Base-by-base conservation (phyloP, 2,113 vertebrate genomes). In the Cacatua alba region DNA sequence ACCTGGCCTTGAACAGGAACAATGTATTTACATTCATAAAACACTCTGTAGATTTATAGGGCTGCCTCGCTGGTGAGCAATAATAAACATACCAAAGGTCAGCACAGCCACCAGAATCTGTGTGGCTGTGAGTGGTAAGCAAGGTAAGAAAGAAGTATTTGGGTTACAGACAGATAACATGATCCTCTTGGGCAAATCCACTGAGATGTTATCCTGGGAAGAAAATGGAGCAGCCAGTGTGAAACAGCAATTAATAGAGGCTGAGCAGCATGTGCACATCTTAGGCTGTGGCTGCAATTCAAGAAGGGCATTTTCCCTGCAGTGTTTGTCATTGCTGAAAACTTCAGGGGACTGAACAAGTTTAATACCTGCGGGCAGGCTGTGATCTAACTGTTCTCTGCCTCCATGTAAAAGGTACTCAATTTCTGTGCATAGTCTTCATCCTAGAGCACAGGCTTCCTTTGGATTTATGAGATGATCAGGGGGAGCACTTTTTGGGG, bases 71-170 rank as follows among this genome's bases (percentile, higher is more conserved):
- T 7, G 4, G 1, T 60, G 64, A 88, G 51, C 68, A 70, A 7
- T 29, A 91, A 43, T 1, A 3, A 65, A 53, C 1, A 2, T 31
- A 64, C 28, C 70, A 60, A 95, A 96, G 94, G 78, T 84, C 89
- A 74, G 29, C 0, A 0, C 48, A 26, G 52, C 37, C 0, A 0
- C 70, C 91, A 84, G 55, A 62, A 53, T 51, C 70, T 6, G 1
- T 35, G 37, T 59, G 83, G 44, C 53, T 64, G 24, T 9, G 35
- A 75, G 76, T 2, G 29, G 79, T 31, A 75, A 89, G 79, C 17
- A 16, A 0, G 4, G 10, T 23, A 15, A 5, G 62, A 72, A 84
- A 78, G 92, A 90, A 9, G 29, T 78, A 3, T 17, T 81, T 33
- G n/a, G 89, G 44, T 69, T 89, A 17, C 9, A 52, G 37, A 64